phyloP scores from a whole-genome alignment of 2,113 vertebrate species.

The Zonotrichia leucophrys region DNA sequence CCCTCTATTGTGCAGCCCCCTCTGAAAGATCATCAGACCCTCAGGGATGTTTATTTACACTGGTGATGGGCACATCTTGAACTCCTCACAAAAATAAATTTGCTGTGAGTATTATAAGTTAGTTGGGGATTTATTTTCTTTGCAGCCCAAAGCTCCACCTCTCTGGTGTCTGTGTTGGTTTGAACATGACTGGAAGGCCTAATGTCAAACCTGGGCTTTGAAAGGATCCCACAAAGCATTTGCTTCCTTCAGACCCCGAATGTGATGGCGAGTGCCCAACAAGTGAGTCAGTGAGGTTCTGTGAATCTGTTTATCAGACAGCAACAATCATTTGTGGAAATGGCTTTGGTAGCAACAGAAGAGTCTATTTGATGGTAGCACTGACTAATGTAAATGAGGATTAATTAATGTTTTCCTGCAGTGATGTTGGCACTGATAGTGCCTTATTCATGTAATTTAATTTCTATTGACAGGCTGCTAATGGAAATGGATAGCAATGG shows the following conservation, averaged over 20 bases:
- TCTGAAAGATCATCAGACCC: neutral
- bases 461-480: constrained; percentile 71
- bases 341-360: constrained; percentile 64
- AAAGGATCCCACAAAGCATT: constrained; percentile 33
- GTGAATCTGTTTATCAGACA: constrained; percentile 63
- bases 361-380: constrained; percentile 61
- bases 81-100: constrained; percentile 8
- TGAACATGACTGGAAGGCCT: neutral
- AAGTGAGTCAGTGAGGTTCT: constrained; percentile 43
- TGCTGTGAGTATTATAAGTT: neutral
- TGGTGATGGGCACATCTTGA: neutral
- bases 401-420: constrained; percentile 75
- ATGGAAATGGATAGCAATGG: constrained; percentile 66
- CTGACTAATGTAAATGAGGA: constrained; percentile 73
- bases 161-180: neutral
- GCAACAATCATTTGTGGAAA: constrained; percentile 57
- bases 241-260: neutral
- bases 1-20: neutral
- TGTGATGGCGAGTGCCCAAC: neutral
- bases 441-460: constrained; percentile 70
- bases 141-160: neutral
- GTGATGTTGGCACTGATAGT: constrained; percentile 66
- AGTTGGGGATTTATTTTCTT: constrained; percentile 9
- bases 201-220: neutral
- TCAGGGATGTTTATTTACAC: neutral